Percentiles rank a stretch among this genome's conserved stretches.
These are phyloP conservation scores for Acrossocheilus wenchowensis DNA, from an alignment of 2,797 vertebrate genomes.

Conservation along the genomic window DNA sequence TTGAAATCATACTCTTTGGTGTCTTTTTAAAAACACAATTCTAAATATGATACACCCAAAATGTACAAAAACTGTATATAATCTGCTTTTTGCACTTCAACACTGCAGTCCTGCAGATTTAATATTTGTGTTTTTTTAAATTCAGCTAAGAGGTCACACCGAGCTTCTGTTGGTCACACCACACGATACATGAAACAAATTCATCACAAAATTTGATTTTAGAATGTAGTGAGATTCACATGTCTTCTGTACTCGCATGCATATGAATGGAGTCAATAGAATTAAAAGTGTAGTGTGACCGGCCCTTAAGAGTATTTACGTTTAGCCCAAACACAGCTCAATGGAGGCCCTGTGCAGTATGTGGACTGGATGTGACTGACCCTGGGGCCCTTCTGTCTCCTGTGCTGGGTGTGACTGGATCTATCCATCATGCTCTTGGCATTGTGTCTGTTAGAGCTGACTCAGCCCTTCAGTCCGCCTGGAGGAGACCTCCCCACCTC, in stretches of 20 bases:
- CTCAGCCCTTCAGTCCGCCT: conserved; percentile 26
- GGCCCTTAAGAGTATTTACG: background rate
- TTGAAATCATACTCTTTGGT: background rate
- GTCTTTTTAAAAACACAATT: background rate
- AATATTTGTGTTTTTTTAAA: no score
- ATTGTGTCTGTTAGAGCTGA: conserved; percentile 42
- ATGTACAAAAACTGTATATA: background rate
- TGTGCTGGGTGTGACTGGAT: conserved; percentile 34
- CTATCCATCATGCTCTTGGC: conserved; percentile 41
- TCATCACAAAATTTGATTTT: background rate
- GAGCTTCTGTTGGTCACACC: background rate
- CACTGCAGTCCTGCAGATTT: background rate
- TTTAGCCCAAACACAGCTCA: conserved; percentile 7
- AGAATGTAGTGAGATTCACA: background rate
- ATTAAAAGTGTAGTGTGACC: background rate
- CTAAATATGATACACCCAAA: background rate
- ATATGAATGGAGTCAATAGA: background rate
- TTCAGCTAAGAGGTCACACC: no score
- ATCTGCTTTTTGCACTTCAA: background rate
- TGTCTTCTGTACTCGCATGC: background rate
- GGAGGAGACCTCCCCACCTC: conserved; percentile 28
- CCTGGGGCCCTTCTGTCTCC: conserved; percentile 12
- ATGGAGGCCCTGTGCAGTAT: background rate
- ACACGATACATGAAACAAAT: background rate
- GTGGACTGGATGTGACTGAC: conserved; percentile 10